These are phyloP conservation scores for Argyresthia goedartella DNA, from an alignment of 2,888 invertebrate species.

Conservation along the genomic window DNA sequence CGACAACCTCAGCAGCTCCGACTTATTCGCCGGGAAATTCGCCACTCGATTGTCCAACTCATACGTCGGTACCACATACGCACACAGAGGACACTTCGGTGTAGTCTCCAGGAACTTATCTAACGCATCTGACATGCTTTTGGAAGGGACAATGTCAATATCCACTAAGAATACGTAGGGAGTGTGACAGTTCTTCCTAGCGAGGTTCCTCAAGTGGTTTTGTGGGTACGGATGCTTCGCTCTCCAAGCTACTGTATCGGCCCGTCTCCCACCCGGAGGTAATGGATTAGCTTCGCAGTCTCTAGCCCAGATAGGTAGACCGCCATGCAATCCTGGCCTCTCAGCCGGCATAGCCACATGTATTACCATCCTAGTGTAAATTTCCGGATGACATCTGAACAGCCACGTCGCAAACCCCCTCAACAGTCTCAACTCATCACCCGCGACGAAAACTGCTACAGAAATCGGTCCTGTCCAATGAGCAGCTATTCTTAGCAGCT, in stretches of 20 bases:
- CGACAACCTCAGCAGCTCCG: constrained; percentile 80
- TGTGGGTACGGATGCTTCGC: constrained; percentile 86
- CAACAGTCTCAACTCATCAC: constrained; percentile 81
- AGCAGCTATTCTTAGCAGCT: constrained; percentile 81
- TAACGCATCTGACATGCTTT: constrained; percentile 77
- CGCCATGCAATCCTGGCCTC: constrained; percentile 73
- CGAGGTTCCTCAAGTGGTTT: constrained; percentile 89
- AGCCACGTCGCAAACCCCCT: constrained; percentile 83
- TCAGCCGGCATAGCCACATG: constrained; percentile 81
- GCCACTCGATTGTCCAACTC: constrained; percentile 84
- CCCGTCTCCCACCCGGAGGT: constrained; percentile 71
- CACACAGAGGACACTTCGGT: constrained; percentile 76
- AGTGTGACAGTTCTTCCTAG: constrained; percentile 86
- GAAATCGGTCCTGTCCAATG: constrained; percentile 92
- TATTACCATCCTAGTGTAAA: constrained; percentile 80
- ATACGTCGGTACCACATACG: constrained; percentile 92
- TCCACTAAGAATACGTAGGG: constrained; percentile 87
- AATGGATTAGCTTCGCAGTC: constrained; percentile 80
- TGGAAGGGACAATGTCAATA: constrained; percentile 88
- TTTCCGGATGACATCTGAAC: constrained; percentile 78
- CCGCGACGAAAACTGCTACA: constrained; percentile 83
- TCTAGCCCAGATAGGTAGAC: constrained; percentile 63
- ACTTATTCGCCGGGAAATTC: constrained; percentile 84
- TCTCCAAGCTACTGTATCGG: constrained; percentile 79
- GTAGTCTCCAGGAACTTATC: constrained; percentile 75